These are phyloP conservation scores for Danio kyathit DNA, from an alignment of 2,797 vertebrate genomes.

Conservation along the genomic window DNA sequence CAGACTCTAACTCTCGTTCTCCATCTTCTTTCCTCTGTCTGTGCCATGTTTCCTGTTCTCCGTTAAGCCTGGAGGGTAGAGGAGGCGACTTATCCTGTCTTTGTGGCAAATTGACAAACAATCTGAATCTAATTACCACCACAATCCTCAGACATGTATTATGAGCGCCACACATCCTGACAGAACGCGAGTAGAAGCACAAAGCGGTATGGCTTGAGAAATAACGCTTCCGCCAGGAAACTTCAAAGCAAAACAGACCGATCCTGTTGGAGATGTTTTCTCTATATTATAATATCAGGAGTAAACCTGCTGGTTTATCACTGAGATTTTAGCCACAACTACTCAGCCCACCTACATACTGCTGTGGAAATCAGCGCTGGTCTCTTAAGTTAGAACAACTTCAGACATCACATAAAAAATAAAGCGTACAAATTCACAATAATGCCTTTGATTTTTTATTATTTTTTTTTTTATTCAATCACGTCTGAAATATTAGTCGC, in stretches of 20 bases:
- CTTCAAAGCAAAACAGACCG: conserved; percentile 37
- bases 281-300: conserved; percentile 7
- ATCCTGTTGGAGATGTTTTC: conserved; percentile 18
- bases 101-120: conserved; percentile 56
- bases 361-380: background rate
- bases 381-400: background rate
- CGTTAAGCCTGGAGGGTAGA: conserved; percentile 44
- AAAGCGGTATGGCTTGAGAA: conserved; percentile 22
- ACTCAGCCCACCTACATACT: background rate
- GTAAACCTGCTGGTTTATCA: conserved; percentile 10
- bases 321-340: background rate
- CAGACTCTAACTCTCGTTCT: conserved; percentile 17
- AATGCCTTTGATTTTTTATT: background rate
- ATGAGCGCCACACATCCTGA: conserved; percentile 21
- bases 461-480: conserved; percentile 24
- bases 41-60: conserved; percentile 42
- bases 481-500: conserved; percentile 33
- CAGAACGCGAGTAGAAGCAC: conserved; percentile 19
- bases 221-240: background rate
- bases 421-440: conserved; percentile 21
- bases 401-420: background rate
- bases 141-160: conserved; percentile 54
- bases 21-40: conserved; percentile 12
- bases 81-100: conserved; percentile 47
- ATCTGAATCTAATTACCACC: conserved; percentile 51